A percentile compares a stretch with the other conserved stretches of the same genome.
These are phyloP conservation scores for Gambusia yucatana DNA, from an alignment of 2,797 vertebrate genomes.

Conservation along the genomic window DNA sequence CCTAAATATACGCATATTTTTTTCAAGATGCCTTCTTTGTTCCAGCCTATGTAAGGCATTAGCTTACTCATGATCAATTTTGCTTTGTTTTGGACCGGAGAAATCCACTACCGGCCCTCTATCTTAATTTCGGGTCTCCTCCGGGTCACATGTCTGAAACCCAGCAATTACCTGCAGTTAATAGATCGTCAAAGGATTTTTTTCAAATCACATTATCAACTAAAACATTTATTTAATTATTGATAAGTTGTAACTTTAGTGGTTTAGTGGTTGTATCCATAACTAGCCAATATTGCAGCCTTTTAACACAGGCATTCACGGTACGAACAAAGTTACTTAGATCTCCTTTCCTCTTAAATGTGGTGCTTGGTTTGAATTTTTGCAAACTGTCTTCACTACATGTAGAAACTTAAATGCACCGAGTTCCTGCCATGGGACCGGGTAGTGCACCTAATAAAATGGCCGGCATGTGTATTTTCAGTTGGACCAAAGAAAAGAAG, in stretches of 20 bases:
- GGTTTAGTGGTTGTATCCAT: neutral
- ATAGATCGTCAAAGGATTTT: neutral
- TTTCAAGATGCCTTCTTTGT: too few species aligned
- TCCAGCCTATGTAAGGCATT: too few species aligned
- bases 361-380: neutral
- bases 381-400: neutral
- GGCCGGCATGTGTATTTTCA: neutral
- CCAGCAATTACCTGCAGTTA: neutral
- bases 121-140: too few species aligned
- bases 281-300: neutral
- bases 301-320: neutral
- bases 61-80: too few species aligned
- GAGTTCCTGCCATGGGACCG: neutral
- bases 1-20: too few species aligned
- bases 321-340: neutral
- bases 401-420: neutral
- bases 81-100: too few species aligned
- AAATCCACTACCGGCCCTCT: too few species aligned
- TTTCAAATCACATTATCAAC: neutral
- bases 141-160: too few species aligned
- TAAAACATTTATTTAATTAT: neutral
- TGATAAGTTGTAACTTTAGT: neutral
- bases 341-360: neutral
- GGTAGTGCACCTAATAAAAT: neutral
- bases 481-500: conserved; percentile 18